These are phyloP conservation scores for Dasyprocta punctata DNA, from an alignment of 2,113 vertebrate species.

Conservation along the genomic window DNA sequence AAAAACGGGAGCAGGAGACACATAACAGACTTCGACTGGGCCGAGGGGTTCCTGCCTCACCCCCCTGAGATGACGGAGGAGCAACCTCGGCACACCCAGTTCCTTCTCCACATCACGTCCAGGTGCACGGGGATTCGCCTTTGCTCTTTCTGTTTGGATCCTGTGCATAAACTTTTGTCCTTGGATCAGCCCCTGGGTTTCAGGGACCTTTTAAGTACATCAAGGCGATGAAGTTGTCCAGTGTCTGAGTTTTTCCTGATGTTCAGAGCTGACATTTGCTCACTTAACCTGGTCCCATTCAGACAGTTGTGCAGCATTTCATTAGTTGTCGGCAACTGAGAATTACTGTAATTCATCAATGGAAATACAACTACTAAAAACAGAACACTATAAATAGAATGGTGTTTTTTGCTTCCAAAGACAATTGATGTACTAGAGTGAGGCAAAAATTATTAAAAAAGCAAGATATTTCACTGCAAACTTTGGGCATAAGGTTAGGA, in stretches of 20 bases:
- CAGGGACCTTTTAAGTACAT: background rate
- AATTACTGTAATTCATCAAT: background rate
- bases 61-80: background rate
- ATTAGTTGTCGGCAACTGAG: background rate
- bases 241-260: background rate
- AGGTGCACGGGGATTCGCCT: background rate
- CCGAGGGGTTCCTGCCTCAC: accelerated
- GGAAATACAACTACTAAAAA: background rate
- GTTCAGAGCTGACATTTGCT: background rate
- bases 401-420: background rate
- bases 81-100: accelerated
- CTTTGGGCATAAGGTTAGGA: background rate
- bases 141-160: background rate
- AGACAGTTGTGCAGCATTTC: background rate
- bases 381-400: background rate
- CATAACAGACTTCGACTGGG: background rate
- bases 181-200: background rate
- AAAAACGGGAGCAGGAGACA: background rate
- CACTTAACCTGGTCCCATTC: background rate
- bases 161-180: background rate
- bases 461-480: background rate
- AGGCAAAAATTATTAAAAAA: background rate
- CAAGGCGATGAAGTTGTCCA: background rate
- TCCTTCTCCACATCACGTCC: background rate
- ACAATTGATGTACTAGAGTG: background rate